Base-by-base conservation (phyloP, 2,113 vertebrate genomes). In the Poecilia latipinna region DNA sequence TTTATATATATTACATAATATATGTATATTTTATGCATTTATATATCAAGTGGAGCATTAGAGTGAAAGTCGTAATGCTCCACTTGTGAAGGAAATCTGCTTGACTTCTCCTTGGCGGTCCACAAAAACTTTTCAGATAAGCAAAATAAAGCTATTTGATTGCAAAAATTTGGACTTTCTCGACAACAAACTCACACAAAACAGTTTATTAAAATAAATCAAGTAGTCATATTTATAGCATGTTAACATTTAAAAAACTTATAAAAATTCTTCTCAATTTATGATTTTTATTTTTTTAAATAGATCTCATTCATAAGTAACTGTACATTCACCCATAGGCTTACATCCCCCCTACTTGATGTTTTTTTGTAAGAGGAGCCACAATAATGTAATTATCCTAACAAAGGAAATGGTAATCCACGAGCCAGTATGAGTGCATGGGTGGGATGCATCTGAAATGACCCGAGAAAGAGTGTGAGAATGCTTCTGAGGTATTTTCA, bases 401-500 rank as follows among this genome's bases (percentile, higher is more conserved):
- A 93, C 90, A 94, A 93, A 92, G 89, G 61, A 62, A 82, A 91
- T 92, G 91, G 72, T 91, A 92, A 93, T 92, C 84, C 86, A 44
- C 0, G 19, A 74, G 75, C 78, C 79, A 54, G 83, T 82, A 80
- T 83, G 83, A 86, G 85, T 88, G 87, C 85, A 80, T 79, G 90
- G 92, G 89, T 86, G 91, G 92, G 91, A 87, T 92, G 88, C 85
- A 90, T 93, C 83, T 85, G 73, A 89, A 94, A 93, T 83, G 90
- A 88, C 88, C 82, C 39, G 74, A 80, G 84, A 90, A 85, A 83
- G 90, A 89, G 85, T 57, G 51, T 78, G 67, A 75, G 79, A 84
- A 84, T 82, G 82, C 72, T 74, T 77, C 77, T 69, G 82, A 89
- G 79, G 87, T 90, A 89, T 91, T 89, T 88, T 90, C 92, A 90